A percentile compares a stretch with the other conserved stretches of the same genome.
These are phyloP conservation scores for Parochlus steinenii DNA, from an alignment of 2,888 invertebrate genomes.

Conservation along the genomic window DNA sequence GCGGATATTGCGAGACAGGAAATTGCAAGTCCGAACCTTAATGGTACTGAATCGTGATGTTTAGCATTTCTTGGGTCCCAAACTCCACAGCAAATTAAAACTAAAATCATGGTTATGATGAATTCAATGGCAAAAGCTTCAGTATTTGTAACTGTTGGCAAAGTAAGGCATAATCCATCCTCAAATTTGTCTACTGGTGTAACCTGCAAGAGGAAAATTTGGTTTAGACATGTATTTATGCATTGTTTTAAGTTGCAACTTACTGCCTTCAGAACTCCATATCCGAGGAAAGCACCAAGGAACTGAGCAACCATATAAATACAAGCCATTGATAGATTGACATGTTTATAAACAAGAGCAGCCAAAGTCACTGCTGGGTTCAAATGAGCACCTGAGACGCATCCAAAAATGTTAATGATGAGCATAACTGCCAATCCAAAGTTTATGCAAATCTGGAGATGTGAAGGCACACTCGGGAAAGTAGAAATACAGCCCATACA, in stretches of 20 bases:
- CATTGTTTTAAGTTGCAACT: no score
- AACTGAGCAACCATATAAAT: conserved; percentile 48
- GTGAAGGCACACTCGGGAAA: conserved; percentile 22
- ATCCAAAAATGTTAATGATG: conserved; percentile 53
- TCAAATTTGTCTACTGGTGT: conserved; percentile 26
- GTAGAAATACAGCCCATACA: conserved; percentile 46
- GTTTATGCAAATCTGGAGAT: conserved; percentile 24
- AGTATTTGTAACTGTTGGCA: conserved; percentile 12
- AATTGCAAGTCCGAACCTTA: conserved; percentile 7
- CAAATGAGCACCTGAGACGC: conserved; percentile 60
- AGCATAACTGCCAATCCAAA: conserved; percentile 55
- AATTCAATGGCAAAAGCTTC: conserved; percentile 47
- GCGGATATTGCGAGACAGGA: conserved; percentile 3
- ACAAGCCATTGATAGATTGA: conserved; percentile 29
- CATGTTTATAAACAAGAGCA: conserved; percentile 31
- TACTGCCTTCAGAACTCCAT: conserved; percentile 46
- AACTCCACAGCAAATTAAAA: conserved; percentile 48
- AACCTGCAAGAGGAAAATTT: no score
- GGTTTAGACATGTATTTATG: no score
- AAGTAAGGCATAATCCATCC: conserved; percentile 3
- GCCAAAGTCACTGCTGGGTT: conserved; percentile 61
- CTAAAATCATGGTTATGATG: conserved; percentile 43
- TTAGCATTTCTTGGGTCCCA: conserved; percentile 54
- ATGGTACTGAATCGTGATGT: conserved; percentile 43
- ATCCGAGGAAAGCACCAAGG: conserved; percentile 49